phyloP scores from a whole-genome alignment of 2,797 vertebrate species.

The Lutjanus argentimaculatus region DNA sequence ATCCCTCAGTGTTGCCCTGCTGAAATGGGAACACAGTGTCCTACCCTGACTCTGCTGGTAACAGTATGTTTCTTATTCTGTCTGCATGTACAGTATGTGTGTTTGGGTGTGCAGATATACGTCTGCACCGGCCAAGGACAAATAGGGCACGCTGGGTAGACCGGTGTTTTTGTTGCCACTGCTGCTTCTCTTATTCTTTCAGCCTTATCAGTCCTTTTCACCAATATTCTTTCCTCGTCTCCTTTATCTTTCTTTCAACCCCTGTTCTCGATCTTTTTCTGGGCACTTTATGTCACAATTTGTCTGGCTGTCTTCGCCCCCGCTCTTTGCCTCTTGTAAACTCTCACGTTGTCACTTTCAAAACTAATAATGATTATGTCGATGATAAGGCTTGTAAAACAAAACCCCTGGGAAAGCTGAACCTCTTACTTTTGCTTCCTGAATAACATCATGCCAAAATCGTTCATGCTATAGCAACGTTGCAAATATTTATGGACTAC shows the following conservation, averaged over 20 bases:
- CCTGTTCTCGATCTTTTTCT: background rate
- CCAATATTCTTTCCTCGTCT: slow-evolving; percentile 1
- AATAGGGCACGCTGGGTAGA: background rate
- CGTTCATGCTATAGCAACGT: background rate
- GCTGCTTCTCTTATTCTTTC: background rate
- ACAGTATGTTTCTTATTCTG: slow-evolving; percentile 40
- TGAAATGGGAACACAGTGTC: slow-evolving; percentile 55
- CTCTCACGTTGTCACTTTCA: slow-evolving; percentile 16
- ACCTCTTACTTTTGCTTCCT: background rate
- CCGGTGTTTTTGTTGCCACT: background rate
- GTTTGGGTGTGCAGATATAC: slow-evolving; percentile 33
- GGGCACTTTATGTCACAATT: background rate
- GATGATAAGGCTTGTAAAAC: slow-evolving; percentile 22
- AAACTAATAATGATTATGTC: background rate
- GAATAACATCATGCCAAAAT: slow-evolving; percentile 7
- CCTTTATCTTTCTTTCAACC: background rate
- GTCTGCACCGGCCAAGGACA: slow-evolving; percentile 42
- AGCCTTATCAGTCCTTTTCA: slow-evolving; percentile 13
- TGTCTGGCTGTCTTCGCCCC: slow-evolving; percentile 17
- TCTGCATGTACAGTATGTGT: slow-evolving; percentile 21
- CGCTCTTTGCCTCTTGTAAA: background rate
- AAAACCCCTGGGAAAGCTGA: slow-evolving; percentile 26
- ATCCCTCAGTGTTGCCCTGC: slow-evolving; percentile 19
- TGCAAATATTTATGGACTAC: background rate
- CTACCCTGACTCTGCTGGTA: slow-evolving; percentile 38